Evolutionary conservation across 2,888 invertebrate genomes (phyloP), one percentile per base, ranked within the genome.

Genomic region (Capitulum mitella): DNA sequence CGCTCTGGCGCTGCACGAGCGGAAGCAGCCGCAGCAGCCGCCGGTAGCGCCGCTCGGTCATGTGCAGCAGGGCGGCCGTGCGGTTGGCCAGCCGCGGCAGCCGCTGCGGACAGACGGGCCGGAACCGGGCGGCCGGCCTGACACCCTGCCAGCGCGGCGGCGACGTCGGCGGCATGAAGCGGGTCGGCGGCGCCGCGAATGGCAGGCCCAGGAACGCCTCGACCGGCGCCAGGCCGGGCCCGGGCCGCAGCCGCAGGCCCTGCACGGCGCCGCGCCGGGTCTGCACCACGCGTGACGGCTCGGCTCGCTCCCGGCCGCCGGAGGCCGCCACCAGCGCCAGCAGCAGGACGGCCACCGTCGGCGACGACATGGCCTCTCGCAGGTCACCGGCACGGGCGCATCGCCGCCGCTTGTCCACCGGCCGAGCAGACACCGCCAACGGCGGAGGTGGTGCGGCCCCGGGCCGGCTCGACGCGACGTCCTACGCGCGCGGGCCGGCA

Each of bases 81-180:
- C 95, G 94, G 85, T 94, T 94, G 82, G 91, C 89, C 14, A 75
- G 75, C 82, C 94, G 92, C 81, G 95, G 95, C 83, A 95, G 88
- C 82, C 92, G 90, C 88, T 97, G 97, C 12, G 97, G 96, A 85
- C 97, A 98, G 48, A 96, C 97, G 26, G 96, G 80, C 78, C 93
- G 91, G 84, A 95, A 94, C 85, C 89, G 90, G 86, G 95, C 94
- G 81, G 95, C 94, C 83, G 93, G 91, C 86, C 94, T 93, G 76
- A 95, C 93, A 70, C 94, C 94, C 79, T 92, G 91, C 97, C 97
- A 95, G 85, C 95, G 91, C 78, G 95, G 93, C 46, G 96, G 95
- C 80, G 93, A 94, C 32, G 96, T 95, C 34, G 97, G 97, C 26
- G 97, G 97, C 95, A 97, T 97, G 86, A 98, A 98, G 80, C 98